A percentile compares a stretch with the other conserved stretches of the same genome.
phyloP scores from a whole-genome alignment of 92 coral and sea anemone species.

The Muricea muricata region DNA sequence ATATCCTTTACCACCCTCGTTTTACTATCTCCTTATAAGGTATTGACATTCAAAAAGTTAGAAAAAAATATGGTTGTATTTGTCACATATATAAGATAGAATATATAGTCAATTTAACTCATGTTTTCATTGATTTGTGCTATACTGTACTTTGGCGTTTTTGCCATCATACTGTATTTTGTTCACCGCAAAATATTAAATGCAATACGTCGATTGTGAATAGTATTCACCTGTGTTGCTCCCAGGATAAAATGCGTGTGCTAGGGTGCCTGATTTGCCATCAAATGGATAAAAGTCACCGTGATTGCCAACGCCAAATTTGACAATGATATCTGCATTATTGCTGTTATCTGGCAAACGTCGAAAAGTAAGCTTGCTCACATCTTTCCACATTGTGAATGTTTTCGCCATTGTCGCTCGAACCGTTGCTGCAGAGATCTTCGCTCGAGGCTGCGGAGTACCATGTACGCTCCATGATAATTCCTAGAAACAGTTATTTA shows the following conservation, averaged over 20 bases:
- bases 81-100: too few species aligned
- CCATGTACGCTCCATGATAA: conserved; percentile 33
- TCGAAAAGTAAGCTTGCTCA: not conserved
- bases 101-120: too few species aligned
- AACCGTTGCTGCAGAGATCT: not conserved
- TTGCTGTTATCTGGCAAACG: not conserved
- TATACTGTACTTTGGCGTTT: too few species aligned
- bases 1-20: too few species aligned
- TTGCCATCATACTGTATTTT: too few species aligned
- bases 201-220: too few species aligned
- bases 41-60: too few species aligned
- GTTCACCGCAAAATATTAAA: too few species aligned
- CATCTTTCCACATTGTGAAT: conserved; percentile 39
- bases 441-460: not conserved
- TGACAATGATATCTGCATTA: conserved; percentile 22
- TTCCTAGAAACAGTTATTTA: not conserved
- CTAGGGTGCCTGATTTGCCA: conserved; percentile 12
- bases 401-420: not conserved
- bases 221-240: conserved; percentile 15
- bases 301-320: conserved; percentile 2
- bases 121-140: too few species aligned
- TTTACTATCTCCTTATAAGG: too few species aligned
- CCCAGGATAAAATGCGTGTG: conserved; percentile 36
- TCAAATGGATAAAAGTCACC: conserved; percentile 31
- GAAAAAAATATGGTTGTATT: too few species aligned